A percentile compares a stretch with the other conserved stretches of the same genome.
phyloP scores from a whole-genome alignment of 30 jellyfish, hydroid and myxozoan genomes.

The Mastigias papua region DNA sequence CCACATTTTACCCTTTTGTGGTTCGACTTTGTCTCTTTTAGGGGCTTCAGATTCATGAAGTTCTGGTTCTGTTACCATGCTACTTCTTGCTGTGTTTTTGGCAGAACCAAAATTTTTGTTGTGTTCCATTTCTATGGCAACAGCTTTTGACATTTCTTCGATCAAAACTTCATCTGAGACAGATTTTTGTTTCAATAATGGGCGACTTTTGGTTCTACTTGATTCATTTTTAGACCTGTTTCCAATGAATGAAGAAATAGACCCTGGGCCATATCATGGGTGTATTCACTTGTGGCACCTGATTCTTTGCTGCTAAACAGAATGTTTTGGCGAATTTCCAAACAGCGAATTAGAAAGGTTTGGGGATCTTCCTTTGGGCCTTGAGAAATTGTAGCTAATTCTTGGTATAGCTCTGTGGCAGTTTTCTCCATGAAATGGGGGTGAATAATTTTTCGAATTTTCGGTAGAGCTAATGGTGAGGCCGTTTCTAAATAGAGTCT shows the following conservation, averaged over 20 bases:
- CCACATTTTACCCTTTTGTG: slow-evolving; percentile 36
- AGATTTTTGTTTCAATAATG: slow-evolving; percentile 23
- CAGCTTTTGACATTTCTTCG: slow-evolving; percentile 35
- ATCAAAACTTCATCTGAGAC: slow-evolving; percentile 37
- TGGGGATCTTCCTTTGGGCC: slow-evolving; percentile 2
- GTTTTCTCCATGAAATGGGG: slow-evolving; percentile 34
- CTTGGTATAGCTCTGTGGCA: slow-evolving; percentile 37
- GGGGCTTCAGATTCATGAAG: slow-evolving; percentile 14
- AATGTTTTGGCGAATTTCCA: not conserved
- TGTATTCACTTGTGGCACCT: slow-evolving; percentile 44
- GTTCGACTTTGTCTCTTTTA: not conserved
- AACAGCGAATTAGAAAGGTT: slow-evolving; percentile 28
- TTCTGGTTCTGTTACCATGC: slow-evolving; percentile 24
- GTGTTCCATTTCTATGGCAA: slow-evolving; percentile 51
- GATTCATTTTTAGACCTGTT: slow-evolving; percentile 31
- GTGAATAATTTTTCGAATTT: slow-evolving; percentile 17
- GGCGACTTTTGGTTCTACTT: slow-evolving; percentile 19
- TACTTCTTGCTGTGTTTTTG: slow-evolving; percentile 33
- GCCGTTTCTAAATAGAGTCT: not conserved
- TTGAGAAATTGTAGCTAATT: slow-evolving; percentile 39
- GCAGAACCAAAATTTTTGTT: slow-evolving; percentile 29
- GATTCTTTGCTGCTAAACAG: slow-evolving; percentile 36
- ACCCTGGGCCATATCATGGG: slow-evolving; percentile 55
- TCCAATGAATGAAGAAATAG: slow-evolving; percentile 49
- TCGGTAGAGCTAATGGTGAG: slow-evolving; percentile 12